A percentile compares a stretch with the other conserved stretches of the same genome.
Evolutionary conservation across 1,140 invertebrate species (phyloP).

Genomic region (Drosophila orosa): DNA sequence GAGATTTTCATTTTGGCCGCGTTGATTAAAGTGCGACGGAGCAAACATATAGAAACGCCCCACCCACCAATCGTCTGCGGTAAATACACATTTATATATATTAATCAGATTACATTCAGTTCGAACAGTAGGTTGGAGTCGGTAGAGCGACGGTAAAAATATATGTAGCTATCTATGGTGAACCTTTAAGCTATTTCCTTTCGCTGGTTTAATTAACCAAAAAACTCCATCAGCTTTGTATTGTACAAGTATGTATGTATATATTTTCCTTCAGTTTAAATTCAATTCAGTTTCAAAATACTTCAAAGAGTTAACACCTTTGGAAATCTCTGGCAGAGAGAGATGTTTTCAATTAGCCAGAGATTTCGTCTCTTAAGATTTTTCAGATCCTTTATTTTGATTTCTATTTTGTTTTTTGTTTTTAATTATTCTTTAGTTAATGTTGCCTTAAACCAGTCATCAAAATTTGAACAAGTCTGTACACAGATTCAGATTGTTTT

Average conservation of each 20-base stretch:
- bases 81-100: constrained; percentile 49
- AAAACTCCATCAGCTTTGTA: constrained; percentile 19
- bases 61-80: constrained; percentile 19
- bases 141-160: constrained; percentile 49
- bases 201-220: constrained; percentile 6
- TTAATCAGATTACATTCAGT: constrained; percentile 50
- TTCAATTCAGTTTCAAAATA: constrained; percentile 22
- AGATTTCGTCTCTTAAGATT: not conserved
- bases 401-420: not conserved
- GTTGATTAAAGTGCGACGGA: constrained; percentile 2
- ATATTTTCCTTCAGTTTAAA: constrained; percentile 10
- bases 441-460: constrained; percentile 8
- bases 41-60: constrained; percentile 27
- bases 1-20: constrained; percentile 1
- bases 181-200: constrained; percentile 20
- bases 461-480: constrained; percentile 3
- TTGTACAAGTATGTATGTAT: constrained; percentile 11
- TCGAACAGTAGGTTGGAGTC: constrained; percentile 43
- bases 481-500: constrained; percentile 2
- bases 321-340: not conserved
- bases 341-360: not conserved
- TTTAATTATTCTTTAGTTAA: not conserved
- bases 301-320: constrained; percentile 8
- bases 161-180: constrained; percentile 40
- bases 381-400: not conserved